phyloP scores from a whole-genome alignment of 2,113 vertebrate species.

The Pteronura brasiliensis region DNA sequence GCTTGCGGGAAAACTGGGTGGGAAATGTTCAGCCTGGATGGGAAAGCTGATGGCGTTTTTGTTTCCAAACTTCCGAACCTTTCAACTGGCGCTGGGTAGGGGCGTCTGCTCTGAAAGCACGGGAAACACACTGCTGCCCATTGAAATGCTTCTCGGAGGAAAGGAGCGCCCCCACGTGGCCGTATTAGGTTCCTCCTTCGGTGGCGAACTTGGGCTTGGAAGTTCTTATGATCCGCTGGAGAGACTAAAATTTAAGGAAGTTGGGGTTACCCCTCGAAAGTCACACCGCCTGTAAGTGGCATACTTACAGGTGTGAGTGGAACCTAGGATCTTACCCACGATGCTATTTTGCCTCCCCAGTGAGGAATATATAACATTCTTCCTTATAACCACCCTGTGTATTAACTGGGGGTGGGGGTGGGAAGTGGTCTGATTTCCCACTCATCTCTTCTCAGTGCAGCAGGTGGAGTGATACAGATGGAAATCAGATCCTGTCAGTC shows the following conservation, averaged over 20 bases:
- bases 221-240: not conserved
- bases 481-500: too few species aligned
- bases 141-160: not conserved
- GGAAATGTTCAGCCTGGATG: not conserved
- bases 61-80: not conserved
- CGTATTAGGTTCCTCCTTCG: not conserved
- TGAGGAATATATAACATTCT: not conserved
- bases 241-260: not conserved
- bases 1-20: not conserved
- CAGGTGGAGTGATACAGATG: not conserved
- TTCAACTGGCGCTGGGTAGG: not conserved
- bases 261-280: not conserved
- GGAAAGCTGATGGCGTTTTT: not conserved
- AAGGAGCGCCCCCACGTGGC: constrained; percentile 54
- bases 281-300: not conserved
- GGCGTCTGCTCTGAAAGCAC: too few species aligned
- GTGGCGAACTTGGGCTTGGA: not conserved
- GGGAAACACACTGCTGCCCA: rapidly evolving
- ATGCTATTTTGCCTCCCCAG: not conserved
- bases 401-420: not conserved
- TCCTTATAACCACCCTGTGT: not conserved
- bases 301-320: not conserved
- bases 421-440: not conserved
- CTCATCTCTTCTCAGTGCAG: not conserved
- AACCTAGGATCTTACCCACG: not conserved